Base-by-base conservation (phyloP, 2,113 vertebrate genomes). In the Vanacampus margaritifer region DNA sequence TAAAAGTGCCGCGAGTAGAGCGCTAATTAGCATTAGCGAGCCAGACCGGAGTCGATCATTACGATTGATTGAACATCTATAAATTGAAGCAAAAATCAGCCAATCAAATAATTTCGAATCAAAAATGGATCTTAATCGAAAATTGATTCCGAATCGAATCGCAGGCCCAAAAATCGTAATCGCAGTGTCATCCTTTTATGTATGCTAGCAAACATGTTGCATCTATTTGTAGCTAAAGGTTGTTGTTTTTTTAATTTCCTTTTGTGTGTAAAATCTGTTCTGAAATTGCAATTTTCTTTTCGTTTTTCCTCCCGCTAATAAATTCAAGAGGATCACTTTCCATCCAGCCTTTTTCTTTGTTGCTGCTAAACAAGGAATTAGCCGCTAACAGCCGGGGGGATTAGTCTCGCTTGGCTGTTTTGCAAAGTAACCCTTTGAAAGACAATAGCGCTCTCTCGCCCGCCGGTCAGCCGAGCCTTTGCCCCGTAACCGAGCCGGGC, bases 321-420 rank as follows among this genome's bases (percentile, higher is more conserved):
- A n/a, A 59, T 59, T 36, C 32, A 35, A 59, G 8, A 67, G 65
- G 46, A 70, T 65, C 21, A 78, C 76, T 85, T 84, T 87, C 76
- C 75, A 64, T 70, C 73, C 43, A 12, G 13, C 10, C 10, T 10
- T 61, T 77, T 68, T 64, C 65, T 54, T 51, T 59, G 58, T 23
- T 67, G 81, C 76, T 78, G 79, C 85, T 84, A 71, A 83, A 86
- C 69, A 63, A 60, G 82, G 82, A 50, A 88, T 90, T 87, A 89
- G 81, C 62, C n/a, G 37, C 82, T 83, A 84, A 85, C 69, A 78
- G 65, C 64, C 53, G 3, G 51, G 3, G 51, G 80, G 82, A 85
- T 90, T 88, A 85, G 78, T 61, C 53, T 6, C 73, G 67, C 62
- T 51, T 2, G 45, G 61, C 2, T 64, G 78, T 68, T 78, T 83